Evolutionary conservation across 2,888 invertebrate genomes (phyloP), one percentile per base, ranked within the genome.

Genomic region (Athalia circularis): DNA sequence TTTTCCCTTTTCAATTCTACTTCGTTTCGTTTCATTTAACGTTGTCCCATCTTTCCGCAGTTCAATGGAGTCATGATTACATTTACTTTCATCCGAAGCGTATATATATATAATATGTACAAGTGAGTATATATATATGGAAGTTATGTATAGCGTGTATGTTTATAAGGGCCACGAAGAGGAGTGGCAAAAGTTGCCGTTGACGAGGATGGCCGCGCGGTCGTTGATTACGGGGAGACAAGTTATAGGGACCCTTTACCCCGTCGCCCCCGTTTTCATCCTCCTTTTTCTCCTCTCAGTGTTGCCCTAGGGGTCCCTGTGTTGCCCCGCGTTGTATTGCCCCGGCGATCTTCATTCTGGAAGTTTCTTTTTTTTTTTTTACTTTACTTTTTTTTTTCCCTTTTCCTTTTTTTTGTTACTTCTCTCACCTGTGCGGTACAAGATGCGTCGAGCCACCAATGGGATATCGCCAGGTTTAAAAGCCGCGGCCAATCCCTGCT

Each of bases 401-500:
- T 57, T 65, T 68, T 29, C 61, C 61, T 68, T 62, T 54, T 77
- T 54, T 79, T 74, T 77, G 74, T 84, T 83, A 82, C 82, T 83
- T 83, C 82, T 83, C 85, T 85, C 85, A 82, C 79, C 79, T 79
- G 76, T 65, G 29, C 2, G 29, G 29, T 29, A 29, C 29, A 48
- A 59, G 15, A 77, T 8, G 47, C 4, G 52, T 65, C 61, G 13
- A 67, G n/a, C 65, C 80, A 82, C 83, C 82, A 81, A 82, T 81
- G 84, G 84, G 83, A 79, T 82, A 79, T 80, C 81, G 79, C 80
- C 77, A 77, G 7, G 83, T 70, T 83, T 81, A 48, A 79, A 82
- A 80, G 83, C 83, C 81, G 80, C 83, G 83, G 83, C 87, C 87
- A 87, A 87, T 87, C 87, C 86, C 84, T 80, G 84, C 80, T 83